A percentile compares a stretch with the other conserved stretches of the same genome.
phyloP scores from a whole-genome alignment of 2,113 vertebrate species.

The Pandion haliaetus region DNA sequence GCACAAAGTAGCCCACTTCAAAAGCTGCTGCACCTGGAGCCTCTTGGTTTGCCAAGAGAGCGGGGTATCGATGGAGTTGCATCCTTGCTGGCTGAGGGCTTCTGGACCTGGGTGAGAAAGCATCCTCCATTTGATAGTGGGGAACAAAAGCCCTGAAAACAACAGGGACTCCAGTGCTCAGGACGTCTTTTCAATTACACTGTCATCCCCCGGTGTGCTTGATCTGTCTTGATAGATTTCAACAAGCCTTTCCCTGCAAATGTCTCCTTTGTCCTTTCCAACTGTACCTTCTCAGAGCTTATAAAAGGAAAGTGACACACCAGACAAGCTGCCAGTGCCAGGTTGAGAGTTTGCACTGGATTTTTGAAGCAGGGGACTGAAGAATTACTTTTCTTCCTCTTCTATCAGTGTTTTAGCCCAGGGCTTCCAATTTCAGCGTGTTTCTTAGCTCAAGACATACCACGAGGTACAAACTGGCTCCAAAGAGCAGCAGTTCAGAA shows the following conservation, averaged over 20 bases:
- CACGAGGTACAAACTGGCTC: not conserved
- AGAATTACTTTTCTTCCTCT: not conserved
- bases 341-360: not conserved
- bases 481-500: not conserved
- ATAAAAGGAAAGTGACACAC: not conserved
- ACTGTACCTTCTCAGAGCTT: not conserved
- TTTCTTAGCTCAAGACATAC: not conserved
- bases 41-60: not conserved
- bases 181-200: not conserved
- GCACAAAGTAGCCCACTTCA: not conserved
- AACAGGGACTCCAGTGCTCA: not conserved
- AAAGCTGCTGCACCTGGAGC: not conserved
- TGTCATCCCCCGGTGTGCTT: not conserved
- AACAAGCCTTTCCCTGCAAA: not conserved
- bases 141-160: not conserved
- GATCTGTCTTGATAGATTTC: not conserved
- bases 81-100: not conserved
- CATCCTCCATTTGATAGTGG: not conserved
- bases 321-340: not conserved
- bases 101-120: not conserved
- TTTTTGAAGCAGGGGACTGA: not conserved
- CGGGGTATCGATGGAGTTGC: rapidly evolving
- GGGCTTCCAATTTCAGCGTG: not conserved
- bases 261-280: not conserved
- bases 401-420: not conserved